These are phyloP conservation scores for Chelidonichthys spinosus DNA, from an alignment of 2,797 vertebrate genomes.

Conservation along the genomic window DNA sequence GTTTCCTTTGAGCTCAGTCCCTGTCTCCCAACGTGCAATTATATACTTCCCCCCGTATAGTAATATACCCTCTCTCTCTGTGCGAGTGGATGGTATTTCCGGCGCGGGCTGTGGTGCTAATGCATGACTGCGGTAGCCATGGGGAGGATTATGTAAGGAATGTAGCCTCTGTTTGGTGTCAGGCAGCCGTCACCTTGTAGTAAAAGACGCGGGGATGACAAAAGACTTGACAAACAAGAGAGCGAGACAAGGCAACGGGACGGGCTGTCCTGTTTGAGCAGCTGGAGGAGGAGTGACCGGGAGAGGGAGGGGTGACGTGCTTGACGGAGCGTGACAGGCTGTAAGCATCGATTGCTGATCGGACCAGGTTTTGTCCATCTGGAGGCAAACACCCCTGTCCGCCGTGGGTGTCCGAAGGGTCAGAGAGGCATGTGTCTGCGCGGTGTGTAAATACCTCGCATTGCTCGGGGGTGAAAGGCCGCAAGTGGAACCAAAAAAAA, in stretches of 20 bases:
- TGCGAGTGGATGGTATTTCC: constrained; percentile 39
- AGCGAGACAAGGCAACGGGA: constrained; percentile 27
- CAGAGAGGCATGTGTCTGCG: constrained; percentile 35
- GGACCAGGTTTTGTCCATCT: constrained; percentile 62
- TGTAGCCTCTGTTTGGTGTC: constrained; percentile 59
- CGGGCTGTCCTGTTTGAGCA: constrained; percentile 70
- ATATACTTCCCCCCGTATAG: constrained; percentile 61
- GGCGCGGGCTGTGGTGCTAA: constrained; percentile 25
- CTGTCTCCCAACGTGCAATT: constrained; percentile 58
- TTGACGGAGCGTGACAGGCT: constrained; percentile 58
- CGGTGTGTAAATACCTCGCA: constrained; percentile 57
- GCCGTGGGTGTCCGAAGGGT: constrained; percentile 34
- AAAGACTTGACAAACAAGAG: constrained; percentile 61
- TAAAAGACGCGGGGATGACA: constrained; percentile 49
- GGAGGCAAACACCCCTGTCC: constrained; percentile 38
- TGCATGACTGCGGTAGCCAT: constrained; percentile 32
- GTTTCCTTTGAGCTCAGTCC: constrained; percentile 49
- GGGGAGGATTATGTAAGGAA: constrained; percentile 45
- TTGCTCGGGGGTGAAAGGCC: constrained; percentile 11
- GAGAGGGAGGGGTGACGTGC: constrained; percentile 28
- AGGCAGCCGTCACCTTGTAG: constrained; percentile 27
- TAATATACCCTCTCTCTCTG: constrained; percentile 43
- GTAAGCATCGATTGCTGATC: constrained; percentile 65
- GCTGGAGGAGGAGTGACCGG: constrained; percentile 59
- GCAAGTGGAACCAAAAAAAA: neutral